These are phyloP conservation scores for Hipparchia semele DNA, from an alignment of 2,888 invertebrate species.

Conservation along the genomic window DNA sequence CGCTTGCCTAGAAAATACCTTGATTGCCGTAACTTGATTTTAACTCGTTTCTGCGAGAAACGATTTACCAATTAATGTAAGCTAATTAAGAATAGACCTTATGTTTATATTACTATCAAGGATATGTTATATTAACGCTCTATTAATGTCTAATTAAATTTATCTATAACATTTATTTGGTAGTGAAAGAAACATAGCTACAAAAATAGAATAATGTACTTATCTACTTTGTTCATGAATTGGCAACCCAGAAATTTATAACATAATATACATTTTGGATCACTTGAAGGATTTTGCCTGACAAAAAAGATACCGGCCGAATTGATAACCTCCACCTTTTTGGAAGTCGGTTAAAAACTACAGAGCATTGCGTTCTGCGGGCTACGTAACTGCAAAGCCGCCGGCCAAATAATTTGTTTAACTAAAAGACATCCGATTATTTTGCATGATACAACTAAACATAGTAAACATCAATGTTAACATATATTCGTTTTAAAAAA, in stretches of 20 bases:
- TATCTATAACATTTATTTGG: constrained; percentile 21
- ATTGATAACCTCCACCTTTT: not conserved
- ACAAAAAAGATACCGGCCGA: not conserved
- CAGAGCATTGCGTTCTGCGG: too few species aligned
- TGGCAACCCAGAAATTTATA: not conserved
- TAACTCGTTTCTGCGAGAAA: too few species aligned
- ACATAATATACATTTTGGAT: not conserved
- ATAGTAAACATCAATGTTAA: too few species aligned
- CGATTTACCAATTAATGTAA: too few species aligned
- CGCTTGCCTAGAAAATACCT: too few species aligned
- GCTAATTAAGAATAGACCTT: not conserved
- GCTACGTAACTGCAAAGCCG: too few species aligned
- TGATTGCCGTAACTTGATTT: too few species aligned
- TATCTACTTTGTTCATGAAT: constrained; percentile 23
- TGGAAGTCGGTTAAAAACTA: too few species aligned
- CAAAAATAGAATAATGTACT: constrained; percentile 30
- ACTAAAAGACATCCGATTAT: too few species aligned
- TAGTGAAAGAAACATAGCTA: constrained; percentile 31
- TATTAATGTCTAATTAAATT: constrained; percentile 25
- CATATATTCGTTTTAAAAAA: too few species aligned
- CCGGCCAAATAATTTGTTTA: too few species aligned
- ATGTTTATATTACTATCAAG: constrained; percentile 24
- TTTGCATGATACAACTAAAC: too few species aligned
- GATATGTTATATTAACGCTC: constrained; percentile 32
- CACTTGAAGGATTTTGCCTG: constrained; percentile 26